Evolutionary conservation across 2,797 vertebrate species (phyloP).

Genomic region (Macropodus opercularis): DNA sequence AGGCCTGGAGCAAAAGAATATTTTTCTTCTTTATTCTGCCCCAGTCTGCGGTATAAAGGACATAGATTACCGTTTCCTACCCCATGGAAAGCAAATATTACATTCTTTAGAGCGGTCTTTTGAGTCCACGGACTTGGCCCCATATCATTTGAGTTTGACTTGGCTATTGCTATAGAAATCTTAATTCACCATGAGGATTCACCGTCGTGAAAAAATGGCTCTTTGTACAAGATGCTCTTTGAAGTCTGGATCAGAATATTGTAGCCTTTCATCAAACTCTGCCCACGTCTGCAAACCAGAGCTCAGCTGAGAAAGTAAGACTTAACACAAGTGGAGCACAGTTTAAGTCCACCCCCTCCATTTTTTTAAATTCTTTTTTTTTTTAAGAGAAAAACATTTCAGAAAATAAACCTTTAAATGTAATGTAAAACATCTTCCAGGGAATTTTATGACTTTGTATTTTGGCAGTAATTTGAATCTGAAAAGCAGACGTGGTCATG

Average conservation of each 20-base stretch:
- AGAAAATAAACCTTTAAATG: constrained; percentile 7
- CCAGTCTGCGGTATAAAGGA: constrained; percentile 74
- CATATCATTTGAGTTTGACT: constrained; percentile 98
- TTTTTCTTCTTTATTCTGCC: constrained; percentile 82
- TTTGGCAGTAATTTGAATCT: neutral
- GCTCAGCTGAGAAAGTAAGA: constrained; percentile 71
- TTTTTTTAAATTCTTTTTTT: no score
- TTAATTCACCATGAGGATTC: constrained; percentile 99
- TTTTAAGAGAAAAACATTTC: constrained; percentile 1
- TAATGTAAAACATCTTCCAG: neutral
- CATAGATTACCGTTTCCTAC: constrained; percentile 80
- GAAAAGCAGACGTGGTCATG: neutral
- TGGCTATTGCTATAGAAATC: constrained; percentile 98
- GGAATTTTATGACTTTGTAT: neutral
- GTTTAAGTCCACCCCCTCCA: constrained; percentile 6
- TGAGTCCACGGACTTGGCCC: constrained; percentile 90
- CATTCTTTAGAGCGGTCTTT: constrained; percentile 92
- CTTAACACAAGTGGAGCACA: constrained; percentile 49
- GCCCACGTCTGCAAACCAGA: constrained; percentile 86
- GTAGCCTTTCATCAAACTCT: constrained; percentile 90
- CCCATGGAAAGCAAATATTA: constrained; percentile 93
- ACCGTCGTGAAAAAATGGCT: constrained; percentile 96
- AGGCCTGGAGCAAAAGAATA: constrained; percentile 88
- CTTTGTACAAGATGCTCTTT: constrained; percentile 94
- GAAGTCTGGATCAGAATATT: constrained; percentile 96